Conservation (phyloP, 2,888 invertebrate genomes). For the Hoplodrina ambigua region DNA sequence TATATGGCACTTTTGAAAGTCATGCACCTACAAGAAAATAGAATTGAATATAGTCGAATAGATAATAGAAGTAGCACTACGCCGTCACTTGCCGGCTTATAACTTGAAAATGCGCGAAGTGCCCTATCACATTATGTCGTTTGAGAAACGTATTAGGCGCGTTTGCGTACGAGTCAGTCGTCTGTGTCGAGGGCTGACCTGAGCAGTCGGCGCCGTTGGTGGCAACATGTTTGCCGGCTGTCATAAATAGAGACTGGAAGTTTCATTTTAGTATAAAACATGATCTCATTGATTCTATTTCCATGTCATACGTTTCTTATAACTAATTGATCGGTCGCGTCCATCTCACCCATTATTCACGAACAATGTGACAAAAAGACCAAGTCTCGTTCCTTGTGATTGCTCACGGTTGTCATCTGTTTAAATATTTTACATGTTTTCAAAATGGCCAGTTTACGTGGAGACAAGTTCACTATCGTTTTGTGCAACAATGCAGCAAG, state of each 20-base stretch:
- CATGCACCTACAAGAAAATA: too few species aligned
- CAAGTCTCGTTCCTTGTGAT: constrained; percentile 8
- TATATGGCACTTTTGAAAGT: too few species aligned
- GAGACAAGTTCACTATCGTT: not conserved
- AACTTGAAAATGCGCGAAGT: too few species aligned
- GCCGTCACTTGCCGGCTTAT: too few species aligned
- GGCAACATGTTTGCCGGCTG: not conserved
- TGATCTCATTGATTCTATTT: constrained; percentile 23
- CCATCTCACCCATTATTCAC: constrained; percentile 42
- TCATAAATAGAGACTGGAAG: not conserved
- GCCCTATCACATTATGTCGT: too few species aligned
- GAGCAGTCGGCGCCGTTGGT: too few species aligned
- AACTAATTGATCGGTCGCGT: constrained; percentile 34
- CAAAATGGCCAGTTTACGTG: not conserved
- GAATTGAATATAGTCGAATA: too few species aligned
- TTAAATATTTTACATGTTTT: not conserved
- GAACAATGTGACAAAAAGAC: constrained; percentile 44
- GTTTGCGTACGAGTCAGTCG: too few species aligned
- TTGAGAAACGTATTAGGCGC: too few species aligned
- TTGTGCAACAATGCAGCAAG: too few species aligned
- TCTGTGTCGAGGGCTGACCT: too few species aligned
- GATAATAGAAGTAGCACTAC: too few species aligned
- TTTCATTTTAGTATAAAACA: not conserved
- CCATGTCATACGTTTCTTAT: constrained; percentile 21
- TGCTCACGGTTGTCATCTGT: constrained; percentile 3